Percentiles rank a stretch among this genome's conserved stretches.
phyloP scores from a whole-genome alignment of 2,888 invertebrate genomes.

The Drosophila diplacantha region DNA sequence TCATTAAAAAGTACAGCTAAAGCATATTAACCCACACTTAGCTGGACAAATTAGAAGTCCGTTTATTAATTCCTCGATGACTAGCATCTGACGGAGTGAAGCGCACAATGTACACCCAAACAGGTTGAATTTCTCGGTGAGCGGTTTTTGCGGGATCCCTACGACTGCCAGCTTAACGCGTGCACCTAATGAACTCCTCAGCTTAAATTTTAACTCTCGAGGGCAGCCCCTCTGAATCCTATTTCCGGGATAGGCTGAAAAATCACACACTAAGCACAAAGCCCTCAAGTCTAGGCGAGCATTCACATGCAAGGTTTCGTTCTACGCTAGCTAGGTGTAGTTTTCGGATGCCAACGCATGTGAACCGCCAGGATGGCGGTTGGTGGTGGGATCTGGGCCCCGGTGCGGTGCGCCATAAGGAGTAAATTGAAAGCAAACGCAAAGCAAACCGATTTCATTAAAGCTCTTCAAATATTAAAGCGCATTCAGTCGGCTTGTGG shows the following conservation, averaged over 20 bases:
- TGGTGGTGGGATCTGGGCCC: not conserved
- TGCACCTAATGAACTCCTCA: constrained; percentile 1
- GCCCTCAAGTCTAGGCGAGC: constrained; percentile 55
- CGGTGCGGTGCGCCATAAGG: constrained; percentile 19
- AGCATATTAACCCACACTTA: constrained; percentile 17
- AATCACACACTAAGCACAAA: constrained; percentile 49
- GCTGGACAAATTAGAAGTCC: not conserved
- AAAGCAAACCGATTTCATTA: constrained; percentile 68
- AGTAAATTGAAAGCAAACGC: constrained; percentile 62
- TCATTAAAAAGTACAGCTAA: constrained; percentile 16
- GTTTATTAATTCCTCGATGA: constrained; percentile 1
- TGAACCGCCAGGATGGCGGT: not conserved
- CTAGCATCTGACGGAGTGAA: not conserved
- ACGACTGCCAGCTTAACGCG: not conserved
- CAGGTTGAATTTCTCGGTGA: not conserved
- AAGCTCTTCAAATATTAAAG: constrained; percentile 69
- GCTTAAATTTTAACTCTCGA: constrained; percentile 14
- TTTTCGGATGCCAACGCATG: constrained; percentile 19
- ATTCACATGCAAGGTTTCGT: constrained; percentile 23
- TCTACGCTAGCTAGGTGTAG: constrained; percentile 13
- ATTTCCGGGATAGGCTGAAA: constrained; percentile 31
- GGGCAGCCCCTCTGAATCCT: constrained; percentile 48
- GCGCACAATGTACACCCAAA: not conserved
- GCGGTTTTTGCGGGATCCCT: not conserved
- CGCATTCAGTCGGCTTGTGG: constrained; percentile 47